These are phyloP conservation scores for Ardeotis arabs DNA, from an alignment of 2,113 vertebrate species.

Conservation along the genomic window DNA sequence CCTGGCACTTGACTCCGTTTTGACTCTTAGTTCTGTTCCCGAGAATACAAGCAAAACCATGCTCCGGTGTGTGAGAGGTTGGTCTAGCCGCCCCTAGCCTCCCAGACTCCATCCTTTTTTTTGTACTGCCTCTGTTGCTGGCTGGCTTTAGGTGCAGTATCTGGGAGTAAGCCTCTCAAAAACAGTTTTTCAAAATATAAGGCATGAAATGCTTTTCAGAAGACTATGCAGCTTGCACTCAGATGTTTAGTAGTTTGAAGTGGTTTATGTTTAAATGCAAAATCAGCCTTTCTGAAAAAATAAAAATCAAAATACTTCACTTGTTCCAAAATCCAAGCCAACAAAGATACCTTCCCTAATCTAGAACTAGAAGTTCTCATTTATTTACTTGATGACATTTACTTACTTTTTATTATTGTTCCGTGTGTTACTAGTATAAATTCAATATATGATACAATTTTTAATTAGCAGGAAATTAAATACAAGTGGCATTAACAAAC, in stretches of 20 bases:
- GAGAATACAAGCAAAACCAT: too few relatives aligned
- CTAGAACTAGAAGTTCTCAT: not conserved
- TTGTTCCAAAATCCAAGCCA: not conserved
- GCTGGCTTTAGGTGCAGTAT: not conserved
- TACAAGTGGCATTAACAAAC: not conserved
- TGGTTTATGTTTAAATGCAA: not conserved
- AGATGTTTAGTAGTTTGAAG: not conserved
- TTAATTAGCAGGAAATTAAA: constrained; percentile 35
- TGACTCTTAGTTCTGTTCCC: too few relatives aligned
- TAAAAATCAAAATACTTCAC: not conserved
- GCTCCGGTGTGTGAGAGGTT: too few relatives aligned
- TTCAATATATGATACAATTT: not conserved
- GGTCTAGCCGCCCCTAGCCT: too few relatives aligned
- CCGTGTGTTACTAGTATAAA: not conserved
- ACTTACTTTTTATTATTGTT: constrained; percentile 5
- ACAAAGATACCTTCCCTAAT: not conserved
- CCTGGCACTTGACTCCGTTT: too few relatives aligned
- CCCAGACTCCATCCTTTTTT: not conserved
- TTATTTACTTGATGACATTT: constrained; percentile 36
- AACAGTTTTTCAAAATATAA: not conserved
- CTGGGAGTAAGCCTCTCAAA: not conserved
- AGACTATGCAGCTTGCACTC: not conserved
- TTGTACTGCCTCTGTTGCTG: not conserved
- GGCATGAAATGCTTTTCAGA: not conserved
- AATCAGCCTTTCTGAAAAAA: not conserved